phyloP scores from a whole-genome alignment of 2,113 vertebrate species.

The Rhagologus leucostigma region DNA sequence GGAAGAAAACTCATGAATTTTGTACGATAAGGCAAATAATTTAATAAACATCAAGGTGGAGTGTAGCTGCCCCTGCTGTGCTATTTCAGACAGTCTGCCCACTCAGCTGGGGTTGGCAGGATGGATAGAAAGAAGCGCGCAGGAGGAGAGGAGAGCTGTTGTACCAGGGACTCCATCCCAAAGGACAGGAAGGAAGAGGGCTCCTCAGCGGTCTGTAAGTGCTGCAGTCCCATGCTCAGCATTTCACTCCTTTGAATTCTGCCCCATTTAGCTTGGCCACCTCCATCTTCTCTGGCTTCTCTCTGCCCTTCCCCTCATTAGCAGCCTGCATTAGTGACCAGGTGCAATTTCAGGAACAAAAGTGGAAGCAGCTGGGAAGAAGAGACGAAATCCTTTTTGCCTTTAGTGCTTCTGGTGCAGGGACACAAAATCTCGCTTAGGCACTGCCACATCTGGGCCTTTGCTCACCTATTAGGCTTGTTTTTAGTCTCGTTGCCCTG shows the following conservation, averaged over 20 bases:
- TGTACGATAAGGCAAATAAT: not conserved
- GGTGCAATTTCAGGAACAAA: not conserved
- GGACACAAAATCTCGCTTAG: not conserved
- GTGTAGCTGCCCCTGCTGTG: rapidly evolving
- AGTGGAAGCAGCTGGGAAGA: not conserved
- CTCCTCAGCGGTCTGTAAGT: not conserved
- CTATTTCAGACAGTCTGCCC: not conserved
- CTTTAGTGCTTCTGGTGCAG: not conserved
- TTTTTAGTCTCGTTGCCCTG: not conserved
- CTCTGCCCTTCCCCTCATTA: not conserved
- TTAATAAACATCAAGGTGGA: not conserved
- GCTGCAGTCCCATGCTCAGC: not conserved
- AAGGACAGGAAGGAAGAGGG: not conserved
- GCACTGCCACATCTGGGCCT: not conserved
- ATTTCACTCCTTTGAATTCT: not conserved
- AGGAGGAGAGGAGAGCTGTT: not conserved
- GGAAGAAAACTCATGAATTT: not conserved
- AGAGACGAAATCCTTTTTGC: not conserved
- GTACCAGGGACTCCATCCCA: not conserved
- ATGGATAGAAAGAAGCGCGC: not conserved
- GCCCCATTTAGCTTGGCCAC: not conserved
- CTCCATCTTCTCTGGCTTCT: not conserved
- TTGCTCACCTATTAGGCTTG: not conserved
- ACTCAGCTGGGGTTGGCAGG: not conserved
- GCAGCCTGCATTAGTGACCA: rapidly evolving